Evolutionary conservation across 2,113 vertebrate genomes (phyloP).

Genomic region (Erythrolamprus reginae): DNA sequence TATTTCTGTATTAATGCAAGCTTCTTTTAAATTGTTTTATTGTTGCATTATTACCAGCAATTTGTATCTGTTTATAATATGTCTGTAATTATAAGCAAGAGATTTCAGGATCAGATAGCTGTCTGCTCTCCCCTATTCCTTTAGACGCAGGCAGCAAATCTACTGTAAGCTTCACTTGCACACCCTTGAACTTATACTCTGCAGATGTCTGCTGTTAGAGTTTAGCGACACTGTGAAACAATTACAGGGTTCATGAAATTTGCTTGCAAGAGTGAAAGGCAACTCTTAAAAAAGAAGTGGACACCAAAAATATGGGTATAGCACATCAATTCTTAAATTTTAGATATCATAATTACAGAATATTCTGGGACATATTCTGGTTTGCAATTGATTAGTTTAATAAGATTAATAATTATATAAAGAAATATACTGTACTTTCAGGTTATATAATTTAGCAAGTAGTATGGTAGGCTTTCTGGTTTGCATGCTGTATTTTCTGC

Average conservation of each 20-base stretch:
- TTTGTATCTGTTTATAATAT: neutral
- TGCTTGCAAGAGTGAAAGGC: neutral
- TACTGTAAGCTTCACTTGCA: neutral
- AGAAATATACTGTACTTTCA: neutral
- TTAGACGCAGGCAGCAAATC: neutral
- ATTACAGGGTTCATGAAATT: neutral
- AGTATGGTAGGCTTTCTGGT: neutral
- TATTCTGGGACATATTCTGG: neutral
- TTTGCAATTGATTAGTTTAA: neutral
- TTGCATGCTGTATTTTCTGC: neutral
- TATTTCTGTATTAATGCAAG: neutral
- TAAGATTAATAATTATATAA: neutral
- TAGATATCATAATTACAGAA: neutral
- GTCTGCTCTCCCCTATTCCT: neutral
- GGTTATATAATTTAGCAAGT: neutral
- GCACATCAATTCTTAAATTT: neutral
- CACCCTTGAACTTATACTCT: neutral
- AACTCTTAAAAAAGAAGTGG: neutral
- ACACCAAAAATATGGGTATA: neutral
- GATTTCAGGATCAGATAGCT: neutral
- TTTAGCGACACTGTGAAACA: neutral
- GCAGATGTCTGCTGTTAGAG: neutral
- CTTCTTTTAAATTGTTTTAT: neutral
- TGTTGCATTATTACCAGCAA: neutral
- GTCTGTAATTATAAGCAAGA: neutral